phyloP scores from a whole-genome alignment of 2,113 vertebrate genomes.

The Gymnocephalus cernua region DNA sequence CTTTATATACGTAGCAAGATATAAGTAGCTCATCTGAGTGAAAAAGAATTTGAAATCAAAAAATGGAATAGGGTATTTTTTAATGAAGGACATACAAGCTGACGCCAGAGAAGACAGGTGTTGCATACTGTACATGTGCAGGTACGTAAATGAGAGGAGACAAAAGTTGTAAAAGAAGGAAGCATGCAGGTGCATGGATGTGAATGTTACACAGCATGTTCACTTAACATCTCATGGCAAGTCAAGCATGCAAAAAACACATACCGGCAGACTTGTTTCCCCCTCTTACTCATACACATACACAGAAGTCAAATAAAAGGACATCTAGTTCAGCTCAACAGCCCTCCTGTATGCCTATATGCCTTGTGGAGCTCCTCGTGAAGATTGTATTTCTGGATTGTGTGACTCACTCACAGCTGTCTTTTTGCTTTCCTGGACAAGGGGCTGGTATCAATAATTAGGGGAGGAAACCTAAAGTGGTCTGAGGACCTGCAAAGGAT shows the following conservation, averaged over 20 bases:
- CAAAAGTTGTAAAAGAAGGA: neutral
- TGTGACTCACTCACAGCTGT: conserved; percentile 67
- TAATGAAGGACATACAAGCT: neutral
- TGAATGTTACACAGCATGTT: neutral
- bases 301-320: conserved; percentile 42
- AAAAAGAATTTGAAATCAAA: neutral
- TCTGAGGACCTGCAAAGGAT: conserved; percentile 51
- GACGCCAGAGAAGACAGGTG: neutral
- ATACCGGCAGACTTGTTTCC: neutral
- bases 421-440: conserved; percentile 39
- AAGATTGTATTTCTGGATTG: conserved; percentile 52
- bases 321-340: conserved; percentile 39
- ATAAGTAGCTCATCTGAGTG: neutral
- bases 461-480: conserved; percentile 55
- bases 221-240: conserved; percentile 13
- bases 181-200: neutral
- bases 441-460: conserved; percentile 53
- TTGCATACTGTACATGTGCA: neutral
- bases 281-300: conserved; percentile 8
- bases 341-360: neutral
- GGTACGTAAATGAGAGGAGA: neutral
- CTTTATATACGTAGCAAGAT: neutral
- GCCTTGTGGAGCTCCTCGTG: conserved; percentile 45
- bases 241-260: conserved; percentile 30
- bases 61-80: neutral